Evolutionary conservation across 2,113 vertebrate species (phyloP).

Genomic region (Eurypyga helias): DNA sequence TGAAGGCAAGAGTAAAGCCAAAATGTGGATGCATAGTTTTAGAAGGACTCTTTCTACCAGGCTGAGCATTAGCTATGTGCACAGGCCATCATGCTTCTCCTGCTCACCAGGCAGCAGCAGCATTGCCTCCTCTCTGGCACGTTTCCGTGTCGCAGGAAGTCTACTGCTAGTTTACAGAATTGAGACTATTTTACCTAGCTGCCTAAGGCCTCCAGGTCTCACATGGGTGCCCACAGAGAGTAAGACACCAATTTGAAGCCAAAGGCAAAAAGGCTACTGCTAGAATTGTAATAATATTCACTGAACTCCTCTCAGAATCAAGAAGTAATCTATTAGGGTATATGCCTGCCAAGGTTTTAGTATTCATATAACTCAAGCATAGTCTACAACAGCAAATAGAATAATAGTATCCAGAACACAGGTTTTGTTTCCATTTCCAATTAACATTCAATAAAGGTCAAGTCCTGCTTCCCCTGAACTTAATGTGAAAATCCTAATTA

Average conservation of each 20-base stretch:
- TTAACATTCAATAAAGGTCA: background rate
- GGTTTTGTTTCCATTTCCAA: background rate
- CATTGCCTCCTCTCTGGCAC: background rate
- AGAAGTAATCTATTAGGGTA: background rate
- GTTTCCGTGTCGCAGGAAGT: background rate
- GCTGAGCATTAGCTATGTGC: background rate
- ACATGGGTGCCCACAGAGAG: background rate
- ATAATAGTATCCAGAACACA: background rate
- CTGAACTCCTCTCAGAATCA: background rate
- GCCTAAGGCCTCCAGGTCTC: background rate
- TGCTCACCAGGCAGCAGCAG: background rate
- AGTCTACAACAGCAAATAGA: background rate
- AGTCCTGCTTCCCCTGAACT: background rate
- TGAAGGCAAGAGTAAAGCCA: background rate
- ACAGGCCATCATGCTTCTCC: background rate
- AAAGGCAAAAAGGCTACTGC: background rate
- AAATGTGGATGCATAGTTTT: background rate
- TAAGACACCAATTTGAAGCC: background rate
- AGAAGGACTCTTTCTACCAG: background rate
- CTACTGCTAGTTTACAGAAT: background rate
- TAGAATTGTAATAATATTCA: background rate
- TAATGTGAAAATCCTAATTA: conserved; percentile 9
- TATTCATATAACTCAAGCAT: background rate
- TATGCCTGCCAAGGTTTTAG: background rate
- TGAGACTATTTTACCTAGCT: background rate